These are phyloP conservation scores for Tortrix viridana DNA, from an alignment of 2,888 invertebrate species.

Conservation along the genomic window DNA sequence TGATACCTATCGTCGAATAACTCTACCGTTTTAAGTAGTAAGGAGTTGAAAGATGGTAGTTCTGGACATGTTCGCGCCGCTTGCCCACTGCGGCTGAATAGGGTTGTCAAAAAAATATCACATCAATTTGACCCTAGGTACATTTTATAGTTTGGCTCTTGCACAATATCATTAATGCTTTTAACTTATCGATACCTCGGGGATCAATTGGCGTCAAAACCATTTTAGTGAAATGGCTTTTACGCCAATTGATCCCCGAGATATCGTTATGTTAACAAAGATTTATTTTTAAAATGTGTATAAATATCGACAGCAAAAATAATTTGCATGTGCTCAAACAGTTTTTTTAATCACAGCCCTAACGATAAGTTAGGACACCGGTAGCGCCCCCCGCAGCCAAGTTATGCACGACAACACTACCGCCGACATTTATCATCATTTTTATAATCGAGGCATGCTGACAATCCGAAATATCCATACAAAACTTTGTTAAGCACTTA, in stretches of 20 bases:
- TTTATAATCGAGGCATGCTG: slow-evolving; percentile 51
- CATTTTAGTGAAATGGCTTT: too few species aligned
- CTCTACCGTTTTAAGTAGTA: slow-evolving; percentile 71
- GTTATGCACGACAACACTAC: slow-evolving; percentile 75
- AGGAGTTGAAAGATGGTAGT: slow-evolving; percentile 64
- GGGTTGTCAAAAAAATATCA: slow-evolving; percentile 20
- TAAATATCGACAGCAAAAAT: not conserved
- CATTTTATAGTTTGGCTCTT: too few species aligned
- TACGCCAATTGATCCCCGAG: too few species aligned
- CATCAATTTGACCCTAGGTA: not conserved
- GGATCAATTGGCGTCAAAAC: too few species aligned
- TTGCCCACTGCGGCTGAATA: slow-evolving; percentile 33
- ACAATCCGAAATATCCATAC: slow-evolving; percentile 46
- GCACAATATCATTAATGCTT: too few species aligned
- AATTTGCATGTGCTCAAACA: not conserved
- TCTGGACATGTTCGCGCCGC: slow-evolving; percentile 50
- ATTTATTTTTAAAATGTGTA: slow-evolving; percentile 1
- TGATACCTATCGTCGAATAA: slow-evolving; percentile 55
- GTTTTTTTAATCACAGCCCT: slow-evolving; percentile 36
- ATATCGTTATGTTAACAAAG: too few species aligned
- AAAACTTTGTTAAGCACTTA: slow-evolving; percentile 23
- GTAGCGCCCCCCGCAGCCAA: slow-evolving; percentile 77
- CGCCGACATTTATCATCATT: slow-evolving; percentile 63
- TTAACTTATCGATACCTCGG: too few species aligned
- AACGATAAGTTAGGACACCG: slow-evolving; percentile 46